Evolutionary conservation across 2,797 vertebrate genomes (phyloP), one percentile per base, ranked within the genome.

Genomic region (Rhodeus uyekii): DNA sequence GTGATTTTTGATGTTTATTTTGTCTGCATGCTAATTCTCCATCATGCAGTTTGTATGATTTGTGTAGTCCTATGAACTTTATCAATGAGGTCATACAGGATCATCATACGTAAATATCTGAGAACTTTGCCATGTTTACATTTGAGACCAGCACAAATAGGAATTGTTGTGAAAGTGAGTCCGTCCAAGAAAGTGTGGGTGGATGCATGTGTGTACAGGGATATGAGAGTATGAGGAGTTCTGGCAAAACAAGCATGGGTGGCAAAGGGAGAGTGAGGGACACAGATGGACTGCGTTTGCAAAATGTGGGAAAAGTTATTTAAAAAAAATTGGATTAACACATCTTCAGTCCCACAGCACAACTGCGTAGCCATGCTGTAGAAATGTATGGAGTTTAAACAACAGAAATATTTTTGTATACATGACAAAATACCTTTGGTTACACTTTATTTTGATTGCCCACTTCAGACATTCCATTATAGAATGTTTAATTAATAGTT

Each of bases 241-340:
- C 82, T 87, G 85, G 87, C 85, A 82, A 83, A 74, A 67, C 79
- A 71, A 81, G 85, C 79, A 81, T 68, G 74, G 76, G 87, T 84
- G 87, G 83, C 72, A 79, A 88, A 84, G 85, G 78, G 69, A 85
- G 78, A 80, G 84, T 55, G 74, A 83, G 80, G 82, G 85, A 88
- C 87, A 85, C 85, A 87, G 83, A 86, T 86, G 85, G 87, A 82
- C 79, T 87, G 84, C 58, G 69, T 80, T 85, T 80, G 82, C 76
- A 53, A 87, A 85, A 83, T 83, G 82, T 78, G 80, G 84, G 83
- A 85, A 87, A 80, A 80, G 76, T 65, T 76, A 78, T 81, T 80
- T 42, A 50, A 84, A 83, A 88, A 88, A 84, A 88, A 71, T 55
- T 22, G 1, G 34, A 60, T 50, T 68, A 84, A 76, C 71, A 78